Conservation (phyloP, 2,113 vertebrate genomes). For the Corythaeola cristata region DNA sequence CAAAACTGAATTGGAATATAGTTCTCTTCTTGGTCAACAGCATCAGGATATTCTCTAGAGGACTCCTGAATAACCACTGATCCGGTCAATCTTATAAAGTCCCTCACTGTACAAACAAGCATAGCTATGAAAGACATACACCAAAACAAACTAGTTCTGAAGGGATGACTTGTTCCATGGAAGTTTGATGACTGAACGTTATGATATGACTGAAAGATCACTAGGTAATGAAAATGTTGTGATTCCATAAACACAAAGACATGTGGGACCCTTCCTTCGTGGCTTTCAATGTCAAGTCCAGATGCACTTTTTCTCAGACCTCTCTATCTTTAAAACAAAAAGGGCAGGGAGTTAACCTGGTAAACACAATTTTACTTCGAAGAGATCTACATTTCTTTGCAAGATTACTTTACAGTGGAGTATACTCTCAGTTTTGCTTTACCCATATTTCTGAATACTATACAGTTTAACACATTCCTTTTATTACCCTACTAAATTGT, state of each 20-base stretch:
- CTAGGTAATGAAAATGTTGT: neutral
- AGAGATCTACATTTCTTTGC: neutral
- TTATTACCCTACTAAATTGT: constrained; percentile 62
- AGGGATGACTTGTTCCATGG: neutral
- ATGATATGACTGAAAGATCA: neutral
- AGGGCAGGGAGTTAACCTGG: neutral
- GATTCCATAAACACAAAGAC: neutral
- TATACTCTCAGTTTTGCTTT: neutral
- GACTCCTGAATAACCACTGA: neutral
- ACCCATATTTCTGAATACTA: constrained; percentile 56
- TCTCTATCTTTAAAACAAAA: neutral
- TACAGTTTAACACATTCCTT: constrained; percentile 29
- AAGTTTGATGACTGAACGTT: neutral
- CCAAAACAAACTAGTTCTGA: neutral
- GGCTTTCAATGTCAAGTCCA: neutral
- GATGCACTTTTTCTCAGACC: neutral
- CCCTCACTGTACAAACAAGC: neutral
- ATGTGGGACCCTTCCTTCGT: neutral
- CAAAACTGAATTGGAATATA: neutral
- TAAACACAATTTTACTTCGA: constrained; percentile 10
- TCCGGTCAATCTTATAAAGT: neutral
- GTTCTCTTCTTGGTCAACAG: neutral
- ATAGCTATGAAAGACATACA: neutral
- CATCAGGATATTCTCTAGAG: neutral
- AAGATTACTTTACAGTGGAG: neutral